Evolutionary conservation across 2,113 vertebrate genomes (phyloP), one percentile per base, ranked within the genome.

Genomic region (Sebastes schlegelii): DNA sequence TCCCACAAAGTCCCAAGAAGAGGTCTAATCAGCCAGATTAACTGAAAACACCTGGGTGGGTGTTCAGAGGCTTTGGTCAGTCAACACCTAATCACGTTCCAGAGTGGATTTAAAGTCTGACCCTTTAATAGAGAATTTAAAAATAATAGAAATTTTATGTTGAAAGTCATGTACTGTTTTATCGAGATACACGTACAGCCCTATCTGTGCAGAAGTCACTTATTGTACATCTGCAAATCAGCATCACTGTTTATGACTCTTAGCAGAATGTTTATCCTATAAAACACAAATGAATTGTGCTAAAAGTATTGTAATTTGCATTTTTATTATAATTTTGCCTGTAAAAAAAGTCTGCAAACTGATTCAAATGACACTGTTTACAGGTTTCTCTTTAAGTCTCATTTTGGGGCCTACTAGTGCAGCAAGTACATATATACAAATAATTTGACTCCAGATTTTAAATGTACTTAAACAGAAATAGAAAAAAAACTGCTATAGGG

Each of bases 291-390:
- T 21, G 1, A 66, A 46, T 9, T 65, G 26, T 23, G 12, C 6
- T 42, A 43, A 55, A 40, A 55, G 19, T 4, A 17, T 68, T 42
- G 26, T 5, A 54, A 52, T 11, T 6, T 14, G 40, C 23, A 68
- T 9, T n/a, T 40, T 12, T 57, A 62, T 21, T 26, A 8, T 63
- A 8, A 5, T 14, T 46, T 51, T 40, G 46, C 19, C 17, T 13
- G 43, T n/a, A 70, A 74, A 14, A 63, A 57, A 68, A n/a, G 66
- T 68, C 21, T 57, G 54, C 70, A 61, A 17, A n/a, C 5, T 26
- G 8, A 60, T 13, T 60, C 1, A 73, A 73, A 48, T 73, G 3
- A 49, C 71, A 48, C 1, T 14, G 3, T 34, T 74, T 74, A 49
- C 19, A n/a, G 34, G 55, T 63, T n/a, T 48, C 23, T 52, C 11